Evolutionary conservation across 2,113 vertebrate species (phyloP).

Genomic region (Ia io): DNA sequence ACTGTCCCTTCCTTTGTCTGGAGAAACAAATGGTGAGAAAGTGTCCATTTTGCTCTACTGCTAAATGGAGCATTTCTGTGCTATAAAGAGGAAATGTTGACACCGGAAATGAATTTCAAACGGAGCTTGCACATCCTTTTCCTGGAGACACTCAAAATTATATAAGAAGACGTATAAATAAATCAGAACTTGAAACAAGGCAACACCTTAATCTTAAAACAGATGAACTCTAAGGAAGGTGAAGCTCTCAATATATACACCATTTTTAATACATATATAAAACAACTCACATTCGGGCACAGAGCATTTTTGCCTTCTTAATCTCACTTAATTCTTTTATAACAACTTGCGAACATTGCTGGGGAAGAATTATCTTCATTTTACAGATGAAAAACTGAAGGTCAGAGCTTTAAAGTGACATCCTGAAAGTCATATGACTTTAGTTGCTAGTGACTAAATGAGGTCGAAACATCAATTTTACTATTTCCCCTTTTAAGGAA

Average conservation of each 20-base stretch:
- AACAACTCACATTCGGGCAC: neutral
- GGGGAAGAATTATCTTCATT: neutral
- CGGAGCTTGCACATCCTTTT: constrained; percentile 53
- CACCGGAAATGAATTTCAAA: neutral
- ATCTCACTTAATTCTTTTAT: neutral
- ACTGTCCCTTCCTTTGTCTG: constrained; percentile 43
- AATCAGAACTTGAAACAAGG: constrained; percentile 24
- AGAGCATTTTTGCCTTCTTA: neutral
- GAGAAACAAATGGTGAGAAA: constrained; percentile 55
- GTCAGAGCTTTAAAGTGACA: neutral
- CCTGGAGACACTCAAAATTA: constrained; percentile 50
- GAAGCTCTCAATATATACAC: neutral
- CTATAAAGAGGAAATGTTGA: constrained; percentile 30
- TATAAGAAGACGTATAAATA: neutral
- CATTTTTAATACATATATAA: neutral
- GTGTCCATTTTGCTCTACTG: neutral
- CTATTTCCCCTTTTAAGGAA: neutral
- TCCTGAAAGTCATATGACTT: neutral
- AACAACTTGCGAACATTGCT: neutral
- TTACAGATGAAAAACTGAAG: constrained; percentile 1
- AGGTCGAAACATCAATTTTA: neutral
- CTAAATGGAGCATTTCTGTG: constrained; percentile 28
- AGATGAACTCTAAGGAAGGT: neutral
- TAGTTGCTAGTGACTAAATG: neutral
- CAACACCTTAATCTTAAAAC: constrained; percentile 24